These are phyloP conservation scores for Hyppa rectilinea DNA, from an alignment of 2,888 invertebrate species.

Conservation along the genomic window DNA sequence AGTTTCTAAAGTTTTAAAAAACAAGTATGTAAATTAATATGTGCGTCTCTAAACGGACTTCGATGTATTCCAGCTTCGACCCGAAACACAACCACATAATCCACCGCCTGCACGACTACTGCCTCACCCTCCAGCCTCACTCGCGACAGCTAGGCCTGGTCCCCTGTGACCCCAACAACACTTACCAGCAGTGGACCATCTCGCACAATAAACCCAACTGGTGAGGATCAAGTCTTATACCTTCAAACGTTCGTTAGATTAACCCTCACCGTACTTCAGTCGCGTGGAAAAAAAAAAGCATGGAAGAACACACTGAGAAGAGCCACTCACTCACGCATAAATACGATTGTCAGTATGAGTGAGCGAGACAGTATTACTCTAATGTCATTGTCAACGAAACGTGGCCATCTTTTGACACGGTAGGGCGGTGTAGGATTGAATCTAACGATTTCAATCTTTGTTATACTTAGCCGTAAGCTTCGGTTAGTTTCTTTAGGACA, in stretches of 20 bases:
- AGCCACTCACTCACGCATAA: not conserved
- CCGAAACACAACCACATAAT: constrained; percentile 93
- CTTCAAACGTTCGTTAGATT: constrained; percentile 16
- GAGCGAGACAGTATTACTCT: not conserved
- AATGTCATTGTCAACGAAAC: constrained; percentile 1
- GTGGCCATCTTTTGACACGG: not conserved
- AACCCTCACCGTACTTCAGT: not conserved
- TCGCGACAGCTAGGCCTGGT: constrained; percentile 94
- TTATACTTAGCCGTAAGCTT: constrained; percentile 34
- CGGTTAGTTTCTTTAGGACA: constrained; percentile 21
- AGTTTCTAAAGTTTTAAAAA: too few relatives aligned
- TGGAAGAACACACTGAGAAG: not conserved
- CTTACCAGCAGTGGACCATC: constrained; percentile 97
- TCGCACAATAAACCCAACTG: constrained; percentile 80
- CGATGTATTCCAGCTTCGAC: constrained; percentile 91
- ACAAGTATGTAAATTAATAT: too few relatives aligned
- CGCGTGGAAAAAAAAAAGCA: not conserved
- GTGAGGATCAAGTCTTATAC: constrained; percentile 71
- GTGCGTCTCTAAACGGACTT: not conserved
- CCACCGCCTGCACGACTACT: constrained; percentile 95
- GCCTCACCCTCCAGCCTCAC: constrained; percentile 96
- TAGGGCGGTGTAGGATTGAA: too few relatives aligned
- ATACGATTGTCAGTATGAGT: constrained; percentile 9
- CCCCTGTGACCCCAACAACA: constrained; percentile 96
- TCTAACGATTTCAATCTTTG: constrained; percentile 10